Percentiles rank a stretch among this genome's conserved stretches.
These are phyloP conservation scores for Drosophila navojoa DNA, from an alignment of 1,140 invertebrate species.

Conservation along the genomic window DNA sequence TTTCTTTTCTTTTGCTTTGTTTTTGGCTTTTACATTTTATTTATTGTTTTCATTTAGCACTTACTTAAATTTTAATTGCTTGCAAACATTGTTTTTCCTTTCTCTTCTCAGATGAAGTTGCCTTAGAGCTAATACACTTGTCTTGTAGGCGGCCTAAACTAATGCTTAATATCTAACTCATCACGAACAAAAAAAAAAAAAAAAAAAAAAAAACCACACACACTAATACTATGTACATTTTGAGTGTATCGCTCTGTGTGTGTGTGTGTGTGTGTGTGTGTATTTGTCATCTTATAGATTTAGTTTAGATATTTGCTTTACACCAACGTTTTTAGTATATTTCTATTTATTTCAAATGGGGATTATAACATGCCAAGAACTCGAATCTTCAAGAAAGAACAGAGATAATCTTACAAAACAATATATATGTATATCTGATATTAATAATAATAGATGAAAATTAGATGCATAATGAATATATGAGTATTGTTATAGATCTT, in stretches of 20 bases:
- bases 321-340: constrained; percentile 27
- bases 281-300: constrained; percentile 37
- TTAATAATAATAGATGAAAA: too few species aligned
- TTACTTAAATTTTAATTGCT: background rate
- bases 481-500: too few species aligned
- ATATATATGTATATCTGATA: too few species aligned
- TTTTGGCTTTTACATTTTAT: constrained; percentile 19
- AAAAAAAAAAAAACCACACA: background rate
- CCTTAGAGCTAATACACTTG: constrained; percentile 23
- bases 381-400: constrained; percentile 9
- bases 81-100: background rate
- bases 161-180: constrained; percentile 27
- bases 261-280: constrained; percentile 7
- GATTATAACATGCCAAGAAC: constrained; percentile 7
- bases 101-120: constrained; percentile 13
- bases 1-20: background rate
- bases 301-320: constrained; percentile 62
- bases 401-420: background rate
- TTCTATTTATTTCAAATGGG: background rate
- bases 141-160: constrained; percentile 16
- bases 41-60: constrained; percentile 43
- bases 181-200: constrained; percentile 30
- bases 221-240: constrained; percentile 25
- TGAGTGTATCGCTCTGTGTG: background rate
- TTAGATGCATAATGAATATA: too few species aligned